Base-by-base conservation (phyloP, 2,888 invertebrate species). In the Odontocerum albicorne region DNA sequence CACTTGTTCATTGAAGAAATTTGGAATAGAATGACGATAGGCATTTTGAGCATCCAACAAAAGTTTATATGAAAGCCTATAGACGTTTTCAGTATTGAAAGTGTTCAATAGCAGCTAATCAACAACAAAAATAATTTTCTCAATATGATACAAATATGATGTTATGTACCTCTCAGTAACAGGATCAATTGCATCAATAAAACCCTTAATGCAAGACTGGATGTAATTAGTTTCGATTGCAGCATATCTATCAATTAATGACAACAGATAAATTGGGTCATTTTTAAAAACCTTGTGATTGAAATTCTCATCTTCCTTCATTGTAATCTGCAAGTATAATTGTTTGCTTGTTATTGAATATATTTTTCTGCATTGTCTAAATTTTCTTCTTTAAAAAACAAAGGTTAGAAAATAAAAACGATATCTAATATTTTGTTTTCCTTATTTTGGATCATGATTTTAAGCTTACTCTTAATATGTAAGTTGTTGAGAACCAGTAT, bases 161-260 rank as follows among this genome's bases (percentile, higher is more conserved):
- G 7, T 16, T 19, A 21, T 27, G 4, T 43, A 61, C 61, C 58
- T 58, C 36, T 53, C 55, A 32, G 57, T 45, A 16, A 53, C 31
- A 17, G 61, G 61, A 53, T 61, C 61, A 27, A 61, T 56, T 3
- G 58, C 55, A 10, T 45, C 38, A 17, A 61, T 36, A 31, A 53
- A 61, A 15, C 61, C 61, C 8, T 27, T 13, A 4, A 53, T 22
- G 8, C 13, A 7, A 13, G 15, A 8, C 7, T n/a, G n/a, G n/a
- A 20, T 44, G 19, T 52, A 45, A 27, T 44, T 55, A 1, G 55
- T 56, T 12, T 33, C n/a, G 16, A 61, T 39, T 2, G 7, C 32
- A 10, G 42, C 61, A 49, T 50, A 61, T 47, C 49, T 44, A 39
- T 55, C 35, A 27, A 61, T 20, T 7, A 54, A 53, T 10, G 51